Evolutionary conservation across 2,113 vertebrate genomes (phyloP).

Genomic region (Ranitomeya variabilis): DNA sequence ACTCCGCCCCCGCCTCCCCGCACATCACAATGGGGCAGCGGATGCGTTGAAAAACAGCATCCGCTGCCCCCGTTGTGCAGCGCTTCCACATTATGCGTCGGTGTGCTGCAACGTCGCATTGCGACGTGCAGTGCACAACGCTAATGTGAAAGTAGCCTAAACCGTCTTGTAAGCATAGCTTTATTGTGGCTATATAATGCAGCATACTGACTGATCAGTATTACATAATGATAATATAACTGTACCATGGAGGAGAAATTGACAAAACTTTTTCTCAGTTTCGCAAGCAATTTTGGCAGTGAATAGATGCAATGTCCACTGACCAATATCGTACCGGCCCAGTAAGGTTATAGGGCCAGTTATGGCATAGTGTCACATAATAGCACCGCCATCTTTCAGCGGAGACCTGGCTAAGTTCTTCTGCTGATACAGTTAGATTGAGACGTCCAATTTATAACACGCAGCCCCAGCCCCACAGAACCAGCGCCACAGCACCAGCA

Average conservation of each 20-base stretch:
- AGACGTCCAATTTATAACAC: constrained; percentile 45
- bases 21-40: no score
- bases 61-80: no score
- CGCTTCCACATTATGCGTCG: no score
- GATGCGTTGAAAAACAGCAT: no score
- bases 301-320: not conserved
- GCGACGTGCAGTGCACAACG: no score
- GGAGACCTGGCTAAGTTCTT: constrained; percentile 15
- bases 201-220: not conserved
- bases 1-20: no score
- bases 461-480: no score
- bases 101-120: no score
- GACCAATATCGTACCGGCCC: not conserved
- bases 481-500: no score
- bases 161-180: no score
- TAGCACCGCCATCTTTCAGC: constrained; percentile 11
- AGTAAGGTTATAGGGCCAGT: not conserved
- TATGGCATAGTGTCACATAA: not conserved
- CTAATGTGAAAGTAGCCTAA: no score
- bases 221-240: not conserved
- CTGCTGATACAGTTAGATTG: constrained; percentile 21
- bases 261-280: not conserved
- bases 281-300: not conserved
- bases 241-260: not conserved
- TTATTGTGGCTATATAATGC: not conserved